A percentile compares a stretch with the other conserved stretches of the same genome.
phyloP scores from a whole-genome alignment of 2,888 invertebrate species.

The Aphidoletes aphidimyza region DNA sequence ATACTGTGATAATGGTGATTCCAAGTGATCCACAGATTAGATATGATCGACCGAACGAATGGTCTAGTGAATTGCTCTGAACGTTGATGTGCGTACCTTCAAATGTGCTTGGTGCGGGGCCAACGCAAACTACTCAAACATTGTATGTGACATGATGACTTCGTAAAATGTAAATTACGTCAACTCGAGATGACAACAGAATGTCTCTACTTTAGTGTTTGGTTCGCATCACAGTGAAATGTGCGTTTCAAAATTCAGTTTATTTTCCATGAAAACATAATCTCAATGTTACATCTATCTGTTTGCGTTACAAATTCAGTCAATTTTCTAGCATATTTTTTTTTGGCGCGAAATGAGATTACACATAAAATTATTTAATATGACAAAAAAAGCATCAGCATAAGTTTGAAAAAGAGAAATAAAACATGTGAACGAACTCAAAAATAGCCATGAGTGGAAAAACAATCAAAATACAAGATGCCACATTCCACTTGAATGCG shows the following conservation, averaged over 20 bases:
- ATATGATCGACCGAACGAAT: slow-evolving; percentile 22
- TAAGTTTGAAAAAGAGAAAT: neutral
- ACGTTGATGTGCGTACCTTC: too few species aligned
- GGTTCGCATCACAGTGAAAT: neutral
- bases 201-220: neutral
- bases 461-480: neutral
- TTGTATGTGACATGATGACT: slow-evolving; percentile 22
- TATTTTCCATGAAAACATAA: neutral
- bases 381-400: neutral
- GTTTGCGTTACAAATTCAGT: too few species aligned
- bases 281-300: neutral
- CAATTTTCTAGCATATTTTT: too few species aligned
- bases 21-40: neutral
- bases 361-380: neutral
- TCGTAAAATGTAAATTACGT: slow-evolving; percentile 35
- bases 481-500: slow-evolving; percentile 18
- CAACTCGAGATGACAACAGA: neutral
- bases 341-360: slow-evolving; percentile 26
- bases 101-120: neutral
- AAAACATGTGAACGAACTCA: slow-evolving; percentile 43
- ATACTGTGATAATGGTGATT: slow-evolving; percentile 53
- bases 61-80: neutral
- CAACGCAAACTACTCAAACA: neutral
- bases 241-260: neutral
- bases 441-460: neutral